A percentile compares a stretch with the other conserved stretches of the same genome.
phyloP scores from a whole-genome alignment of 2,113 vertebrate species.

The Otus sunia region DNA sequence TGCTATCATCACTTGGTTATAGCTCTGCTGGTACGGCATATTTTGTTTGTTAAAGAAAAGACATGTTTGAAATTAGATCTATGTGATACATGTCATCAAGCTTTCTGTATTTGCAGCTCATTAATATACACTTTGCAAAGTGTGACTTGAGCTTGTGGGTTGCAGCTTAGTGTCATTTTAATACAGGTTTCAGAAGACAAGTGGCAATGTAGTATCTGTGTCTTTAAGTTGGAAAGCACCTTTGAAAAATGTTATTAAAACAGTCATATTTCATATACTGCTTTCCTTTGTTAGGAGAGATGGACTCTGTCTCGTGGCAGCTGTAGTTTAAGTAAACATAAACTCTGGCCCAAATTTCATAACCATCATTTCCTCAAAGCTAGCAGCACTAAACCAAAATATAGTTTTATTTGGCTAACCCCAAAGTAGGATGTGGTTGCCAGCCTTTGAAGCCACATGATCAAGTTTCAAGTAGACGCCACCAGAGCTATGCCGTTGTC shows the following conservation, averaged over 20 bases:
- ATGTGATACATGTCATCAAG: slow-evolving; percentile 17
- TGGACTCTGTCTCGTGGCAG: slow-evolving; percentile 65
- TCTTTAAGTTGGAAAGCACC: slow-evolving; percentile 37
- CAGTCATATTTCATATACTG: neutral
- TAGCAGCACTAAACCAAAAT: slow-evolving; percentile 74
- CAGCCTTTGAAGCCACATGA: slow-evolving; percentile 76
- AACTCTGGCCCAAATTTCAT: slow-evolving; percentile 76
- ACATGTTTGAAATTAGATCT: slow-evolving; percentile 59
- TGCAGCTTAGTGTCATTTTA: slow-evolving; percentile 20
- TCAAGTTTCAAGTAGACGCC: slow-evolving; percentile 74
- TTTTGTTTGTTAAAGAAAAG: slow-evolving; percentile 68
- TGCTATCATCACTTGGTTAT: slow-evolving; percentile 61
- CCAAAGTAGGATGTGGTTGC: slow-evolving; percentile 81
- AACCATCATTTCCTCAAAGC: slow-evolving; percentile 79
- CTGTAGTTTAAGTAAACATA: slow-evolving; percentile 77
- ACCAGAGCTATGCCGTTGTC: slow-evolving; percentile 57
- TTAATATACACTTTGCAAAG: slow-evolving; percentile 42
- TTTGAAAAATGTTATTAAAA: neutral
- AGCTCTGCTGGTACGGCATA: slow-evolving; percentile 53
- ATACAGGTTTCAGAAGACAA: neutral
- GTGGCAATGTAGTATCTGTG: neutral
- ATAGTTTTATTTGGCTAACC: slow-evolving; percentile 83
- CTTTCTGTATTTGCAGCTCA: slow-evolving; percentile 50
- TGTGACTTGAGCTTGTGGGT: neutral
- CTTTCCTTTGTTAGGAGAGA: slow-evolving; percentile 58